phyloP scores from a whole-genome alignment of 2,113 vertebrate genomes.

The Silurus glanis region DNA sequence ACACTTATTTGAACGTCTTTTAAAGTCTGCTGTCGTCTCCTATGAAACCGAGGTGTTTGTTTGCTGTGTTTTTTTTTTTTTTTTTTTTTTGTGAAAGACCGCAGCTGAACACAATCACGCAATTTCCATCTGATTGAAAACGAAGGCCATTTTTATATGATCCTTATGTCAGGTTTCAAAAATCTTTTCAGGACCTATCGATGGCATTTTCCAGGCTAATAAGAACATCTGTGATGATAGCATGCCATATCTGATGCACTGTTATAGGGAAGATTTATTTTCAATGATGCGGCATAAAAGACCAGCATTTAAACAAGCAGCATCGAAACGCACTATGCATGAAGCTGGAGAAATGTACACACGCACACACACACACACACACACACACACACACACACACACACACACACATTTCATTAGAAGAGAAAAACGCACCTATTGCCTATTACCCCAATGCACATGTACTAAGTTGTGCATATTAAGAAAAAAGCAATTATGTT shows the following conservation, averaged over 20 bases:
- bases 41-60: background rate
- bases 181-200: slow-evolving; percentile 9
- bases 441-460: background rate
- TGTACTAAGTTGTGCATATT: background rate
- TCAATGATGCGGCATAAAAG: background rate
- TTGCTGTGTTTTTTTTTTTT: background rate
- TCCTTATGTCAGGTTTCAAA: background rate
- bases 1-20: slow-evolving; percentile 4
- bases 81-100: background rate
- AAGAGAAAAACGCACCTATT: background rate
- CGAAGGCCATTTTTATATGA: background rate
- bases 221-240: background rate
- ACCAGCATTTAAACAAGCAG: background rate
- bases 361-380: background rate
- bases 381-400: too few species aligned
- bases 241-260: background rate
- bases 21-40: background rate
- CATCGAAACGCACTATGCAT: background rate
- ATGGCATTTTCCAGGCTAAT: slow-evolving; percentile 6
- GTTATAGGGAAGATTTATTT: background rate
- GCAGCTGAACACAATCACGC: background rate
- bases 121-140: background rate
- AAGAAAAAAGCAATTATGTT: background rate
- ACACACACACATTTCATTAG: background rate
- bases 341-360: background rate